Conservation (phyloP, 2,797 vertebrate species). For the Cuculus canorus region DNA sequence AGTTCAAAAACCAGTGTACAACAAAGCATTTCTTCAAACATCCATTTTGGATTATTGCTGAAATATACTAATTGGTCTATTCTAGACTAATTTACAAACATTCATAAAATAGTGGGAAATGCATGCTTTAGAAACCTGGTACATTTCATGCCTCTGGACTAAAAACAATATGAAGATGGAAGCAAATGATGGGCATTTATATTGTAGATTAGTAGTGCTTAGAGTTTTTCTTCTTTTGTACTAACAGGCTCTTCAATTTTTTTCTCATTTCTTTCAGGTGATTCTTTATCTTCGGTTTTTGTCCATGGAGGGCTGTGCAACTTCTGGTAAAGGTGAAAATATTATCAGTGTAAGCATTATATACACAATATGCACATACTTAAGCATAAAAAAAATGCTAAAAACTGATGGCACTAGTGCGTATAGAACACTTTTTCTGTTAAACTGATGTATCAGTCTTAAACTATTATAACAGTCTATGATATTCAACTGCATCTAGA, state of each 20-base stretch:
- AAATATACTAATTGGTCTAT: constrained; percentile 68
- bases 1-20: constrained; percentile 43
- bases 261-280: constrained; percentile 55
- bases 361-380: fast-evolving
- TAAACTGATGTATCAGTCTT: neutral
- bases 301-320: constrained; percentile 63
- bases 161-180: constrained; percentile 64
- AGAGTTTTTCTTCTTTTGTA: constrained; percentile 70
- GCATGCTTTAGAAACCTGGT: constrained; percentile 78
- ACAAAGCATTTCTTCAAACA: constrained; percentile 66
- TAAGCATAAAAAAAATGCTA: neutral
- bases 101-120: constrained; percentile 77
- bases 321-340: constrained; percentile 68
- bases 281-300: constrained; percentile 63
- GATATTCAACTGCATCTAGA: neutral
- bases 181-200: constrained; percentile 22
- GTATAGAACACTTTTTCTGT: neutral
- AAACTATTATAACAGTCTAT: neutral
- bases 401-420: neutral
- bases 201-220: constrained; percentile 6
- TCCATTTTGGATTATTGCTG: constrained; percentile 76
- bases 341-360: neutral
- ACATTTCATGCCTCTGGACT: constrained; percentile 72
- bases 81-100: constrained; percentile 76
- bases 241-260: constrained; percentile 30